Evolutionary conservation across 2,888 invertebrate species (phyloP).

Genomic region (Oegoconia quadripuncta): DNA sequence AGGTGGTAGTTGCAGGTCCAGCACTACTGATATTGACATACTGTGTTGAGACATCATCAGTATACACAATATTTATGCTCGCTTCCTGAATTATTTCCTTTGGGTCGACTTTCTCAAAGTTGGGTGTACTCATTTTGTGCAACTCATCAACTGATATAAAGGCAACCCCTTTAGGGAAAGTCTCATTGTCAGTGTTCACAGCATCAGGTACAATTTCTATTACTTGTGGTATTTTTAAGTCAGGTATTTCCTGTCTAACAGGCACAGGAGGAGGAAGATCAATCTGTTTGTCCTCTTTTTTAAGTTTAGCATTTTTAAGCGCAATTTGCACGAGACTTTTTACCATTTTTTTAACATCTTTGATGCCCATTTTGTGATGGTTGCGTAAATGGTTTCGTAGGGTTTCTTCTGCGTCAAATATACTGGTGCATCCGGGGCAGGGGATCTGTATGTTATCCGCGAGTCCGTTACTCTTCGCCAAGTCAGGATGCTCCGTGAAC

Average conservation of each 20-base stretch:
- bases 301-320: conserved; percentile 62
- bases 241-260: conserved; percentile 36
- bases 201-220: conserved; percentile 69
- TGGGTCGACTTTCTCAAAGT: conserved; percentile 69
- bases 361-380: conserved; percentile 83
- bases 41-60: conserved; percentile 58
- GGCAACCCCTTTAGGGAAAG: conserved; percentile 62
- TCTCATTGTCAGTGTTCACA: conserved; percentile 41
- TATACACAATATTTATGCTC: conserved; percentile 70
- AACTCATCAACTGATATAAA: conserved; percentile 69
- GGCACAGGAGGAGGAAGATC: conserved; percentile 28
- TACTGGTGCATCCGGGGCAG: conserved; percentile 84
- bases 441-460: conserved; percentile 76
- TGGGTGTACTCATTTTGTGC: conserved; percentile 68
- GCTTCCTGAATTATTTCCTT: conserved; percentile 73
- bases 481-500: conserved; percentile 65
- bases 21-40: conserved; percentile 56
- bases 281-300: conserved; percentile 47
- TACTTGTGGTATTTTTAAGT: conserved; percentile 65
- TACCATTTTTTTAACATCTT: conserved; percentile 79
- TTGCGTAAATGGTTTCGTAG: conserved; percentile 81
- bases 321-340: conserved; percentile 74
- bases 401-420: conserved; percentile 81
- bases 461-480: conserved; percentile 73
- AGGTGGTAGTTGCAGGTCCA: conserved; percentile 33